Percentiles rank a stretch among this genome's conserved stretches.
Conservation (phyloP, 2,888 invertebrate species). For the Yponomeuta malinellus region DNA sequence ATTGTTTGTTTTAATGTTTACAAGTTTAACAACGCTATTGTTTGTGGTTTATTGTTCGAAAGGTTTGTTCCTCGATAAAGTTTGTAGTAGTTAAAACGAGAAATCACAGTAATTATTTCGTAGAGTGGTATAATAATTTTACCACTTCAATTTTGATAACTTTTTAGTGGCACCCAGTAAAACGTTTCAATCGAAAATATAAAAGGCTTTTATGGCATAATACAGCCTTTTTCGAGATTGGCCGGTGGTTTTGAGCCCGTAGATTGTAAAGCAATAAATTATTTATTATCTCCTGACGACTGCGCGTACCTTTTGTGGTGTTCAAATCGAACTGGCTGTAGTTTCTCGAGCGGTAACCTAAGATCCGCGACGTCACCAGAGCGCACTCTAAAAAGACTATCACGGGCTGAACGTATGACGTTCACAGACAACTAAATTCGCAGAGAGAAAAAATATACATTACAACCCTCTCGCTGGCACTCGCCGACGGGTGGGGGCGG, state of each 20-base stretch:
- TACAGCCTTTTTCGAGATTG: conserved; percentile 1
- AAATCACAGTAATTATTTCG: conserved; percentile 7
- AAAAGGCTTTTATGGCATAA: conserved; percentile 10
- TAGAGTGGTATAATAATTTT: conserved; percentile 6
- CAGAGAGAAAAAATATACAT: background rate
- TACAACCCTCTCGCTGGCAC: background rate
- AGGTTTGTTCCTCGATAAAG: conserved; percentile 10
- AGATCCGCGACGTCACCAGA: background rate
- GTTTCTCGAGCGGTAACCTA: background rate
- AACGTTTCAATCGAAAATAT: background rate
- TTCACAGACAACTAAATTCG: conserved; percentile 1
- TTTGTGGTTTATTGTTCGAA: conserved; percentile 8
- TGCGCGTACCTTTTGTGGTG: background rate
- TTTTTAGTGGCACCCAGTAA: conserved; percentile 3
- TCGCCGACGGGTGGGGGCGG: background rate
- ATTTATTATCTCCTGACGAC: background rate
- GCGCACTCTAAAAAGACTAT: background rate
- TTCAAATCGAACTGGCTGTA: background rate
- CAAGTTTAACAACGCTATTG: conserved; percentile 9
- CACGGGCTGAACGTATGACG: background rate
- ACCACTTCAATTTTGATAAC: conserved; percentile 4
- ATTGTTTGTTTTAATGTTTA: conserved; percentile 13
- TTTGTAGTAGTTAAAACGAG: conserved; percentile 6
- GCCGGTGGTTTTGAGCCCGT: conserved; percentile 4
- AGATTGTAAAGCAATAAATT: conserved; percentile 10